These are phyloP conservation scores for Cuculus canorus DNA, from an alignment of 2,797 vertebrate genomes.

Conservation along the genomic window DNA sequence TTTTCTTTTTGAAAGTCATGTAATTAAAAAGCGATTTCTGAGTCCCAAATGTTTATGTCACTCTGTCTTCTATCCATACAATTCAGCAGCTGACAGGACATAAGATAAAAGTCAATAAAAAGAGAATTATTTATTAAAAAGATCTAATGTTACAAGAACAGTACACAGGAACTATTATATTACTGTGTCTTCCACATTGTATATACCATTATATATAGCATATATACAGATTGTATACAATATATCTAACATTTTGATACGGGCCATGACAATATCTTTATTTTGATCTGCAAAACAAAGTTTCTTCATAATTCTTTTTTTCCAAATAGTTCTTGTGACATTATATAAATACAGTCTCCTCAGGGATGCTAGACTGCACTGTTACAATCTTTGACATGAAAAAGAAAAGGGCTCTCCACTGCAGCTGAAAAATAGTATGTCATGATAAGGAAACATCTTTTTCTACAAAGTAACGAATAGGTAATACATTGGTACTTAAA, in stretches of 20 bases:
- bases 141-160: slow-evolving; percentile 85
- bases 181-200: slow-evolving; percentile 79
- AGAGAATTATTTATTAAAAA: slow-evolving; percentile 86
- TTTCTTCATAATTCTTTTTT: slow-evolving; percentile 13
- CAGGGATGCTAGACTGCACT: slow-evolving; percentile 70
- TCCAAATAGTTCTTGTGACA: slow-evolving; percentile 34
- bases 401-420: slow-evolving; percentile 15
- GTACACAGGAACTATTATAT: slow-evolving; percentile 81
- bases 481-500: slow-evolving; percentile 70
- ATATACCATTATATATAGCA: slow-evolving; percentile 80
- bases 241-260: slow-evolving; percentile 74
- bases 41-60: not conserved
- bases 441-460: slow-evolving; percentile 49
- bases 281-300: slow-evolving; percentile 71
- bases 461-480: slow-evolving; percentile 72
- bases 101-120: slow-evolving; percentile 84
- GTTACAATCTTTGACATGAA: slow-evolving; percentile 63
- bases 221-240: slow-evolving; percentile 83
- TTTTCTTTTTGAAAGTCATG: not conserved
- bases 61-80: not conserved
- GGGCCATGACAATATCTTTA: slow-evolving; percentile 63
- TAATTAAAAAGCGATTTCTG: not conserved
- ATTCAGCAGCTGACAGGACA: slow-evolving; percentile 75
- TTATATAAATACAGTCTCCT: slow-evolving; percentile 78
- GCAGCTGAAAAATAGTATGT: slow-evolving; percentile 57